Evolutionary conservation across 2,797 vertebrate genomes (phyloP).

Genomic region (Salmo trutta): DNA sequence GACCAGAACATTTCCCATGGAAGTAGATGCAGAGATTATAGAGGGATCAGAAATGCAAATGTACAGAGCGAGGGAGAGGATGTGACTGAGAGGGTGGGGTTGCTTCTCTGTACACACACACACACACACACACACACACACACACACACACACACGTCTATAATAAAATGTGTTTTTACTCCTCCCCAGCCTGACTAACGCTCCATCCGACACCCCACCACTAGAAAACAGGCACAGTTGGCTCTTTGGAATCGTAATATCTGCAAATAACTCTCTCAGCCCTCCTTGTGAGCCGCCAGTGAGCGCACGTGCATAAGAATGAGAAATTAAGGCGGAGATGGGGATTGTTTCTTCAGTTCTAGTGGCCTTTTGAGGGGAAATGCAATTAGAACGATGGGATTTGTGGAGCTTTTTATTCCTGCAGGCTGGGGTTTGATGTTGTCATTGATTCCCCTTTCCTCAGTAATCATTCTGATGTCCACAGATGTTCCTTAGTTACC

Average conservation of each 20-base stretch:
- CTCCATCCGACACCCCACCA: constrained; percentile 17
- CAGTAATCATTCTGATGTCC: constrained; percentile 3
- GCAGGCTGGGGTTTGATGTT: constrained; percentile 1
- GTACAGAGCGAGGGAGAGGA: constrained; percentile 19
- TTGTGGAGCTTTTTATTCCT: background rate
- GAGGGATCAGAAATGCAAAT: constrained; percentile 6
- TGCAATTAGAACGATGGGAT: constrained; percentile 29
- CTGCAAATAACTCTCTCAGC: constrained; percentile 41
- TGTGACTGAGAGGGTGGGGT: background rate
- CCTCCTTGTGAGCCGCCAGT: constrained; percentile 42
- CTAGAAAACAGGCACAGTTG: constrained; percentile 32
- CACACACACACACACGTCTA: background rate
- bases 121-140: background rate
- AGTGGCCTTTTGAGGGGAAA: constrained; percentile 43
- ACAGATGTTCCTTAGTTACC: background rate
- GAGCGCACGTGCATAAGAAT: constrained; percentile 54
- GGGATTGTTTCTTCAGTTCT: constrained; percentile 45
- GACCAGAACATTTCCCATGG: constrained; percentile 40
- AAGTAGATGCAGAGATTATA: constrained; percentile 49
- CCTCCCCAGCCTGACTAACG: constrained; percentile 18
- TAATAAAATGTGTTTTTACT: background rate
- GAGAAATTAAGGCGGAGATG: constrained; percentile 56
- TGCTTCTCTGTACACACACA: background rate
- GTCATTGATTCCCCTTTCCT: constrained; percentile 3
- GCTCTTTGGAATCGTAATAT: constrained; percentile 53